Evolutionary conservation across 2,113 vertebrate genomes (phyloP), one percentile per base, ranked within the genome.

Genomic region (Strigops habroptila): DNA sequence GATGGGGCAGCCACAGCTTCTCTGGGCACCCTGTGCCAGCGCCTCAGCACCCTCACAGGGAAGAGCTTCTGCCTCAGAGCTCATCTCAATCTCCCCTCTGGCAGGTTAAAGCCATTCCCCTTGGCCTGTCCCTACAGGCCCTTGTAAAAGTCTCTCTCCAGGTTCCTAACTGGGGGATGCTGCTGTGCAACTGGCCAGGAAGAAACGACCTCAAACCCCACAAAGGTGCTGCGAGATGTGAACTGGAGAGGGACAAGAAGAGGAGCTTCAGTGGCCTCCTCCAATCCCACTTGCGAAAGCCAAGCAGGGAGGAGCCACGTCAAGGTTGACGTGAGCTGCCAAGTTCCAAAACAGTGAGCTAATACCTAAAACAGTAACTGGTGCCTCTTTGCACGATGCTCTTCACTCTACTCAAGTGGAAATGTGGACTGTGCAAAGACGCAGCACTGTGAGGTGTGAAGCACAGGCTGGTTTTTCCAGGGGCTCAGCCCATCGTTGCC

Each of bases 401-500:
- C 30, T 2, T 59, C 16, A 0, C 44, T 3, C 2, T 19, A 1
- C 19, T 0, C 3, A 5, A 30, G 67, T 35, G 94, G 94, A 82
- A 86, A 27, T 0, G 19, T 1, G 89, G 30, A 16, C 5, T 6
- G 62, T 49, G 11, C 43, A 19, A 14, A 39, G 5, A 1, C 0
- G 2, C 18, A 3, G 30, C 4, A 0, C 73, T 3, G 15, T 3
- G 55, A 41, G 53, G 37, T 77, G 92, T 67, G 91, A 84, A 18
- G 60, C 37, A 4, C 62, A 2, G 25, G 46, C 69, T 41, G 81
- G 6, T 75, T 59, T 93, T 94, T 85, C 90, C 93, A 41, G 49
- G 60, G 82, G 67, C 82, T 86, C 60, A 82, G 60, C 71, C 76
- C 16, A 2, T 51, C 22, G 60, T 65, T 7, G 12, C 49, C 0